phyloP scores from a whole-genome alignment of 2,797 vertebrate genomes.

The Glossophaga mutica region DNA sequence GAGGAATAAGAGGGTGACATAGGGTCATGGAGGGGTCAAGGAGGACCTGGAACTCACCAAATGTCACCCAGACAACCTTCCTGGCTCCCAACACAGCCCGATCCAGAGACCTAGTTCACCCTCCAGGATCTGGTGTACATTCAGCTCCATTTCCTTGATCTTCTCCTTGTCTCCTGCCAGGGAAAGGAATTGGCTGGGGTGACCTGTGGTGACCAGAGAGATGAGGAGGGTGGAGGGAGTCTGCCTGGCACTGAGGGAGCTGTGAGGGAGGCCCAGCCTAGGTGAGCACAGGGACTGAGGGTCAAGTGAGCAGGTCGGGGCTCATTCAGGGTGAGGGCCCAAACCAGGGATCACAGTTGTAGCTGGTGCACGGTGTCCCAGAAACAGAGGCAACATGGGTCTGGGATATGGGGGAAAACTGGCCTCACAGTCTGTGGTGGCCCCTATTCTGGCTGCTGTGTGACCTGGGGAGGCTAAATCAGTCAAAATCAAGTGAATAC shows the following conservation, averaged over 20 bases:
- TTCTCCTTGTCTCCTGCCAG: not conserved
- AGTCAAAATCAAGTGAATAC: not conserved
- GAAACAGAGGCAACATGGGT: fast-evolving
- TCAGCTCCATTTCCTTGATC: not conserved
- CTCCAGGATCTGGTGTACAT: not conserved
- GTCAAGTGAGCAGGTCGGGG: too few relatives aligned
- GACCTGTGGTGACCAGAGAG: not conserved
- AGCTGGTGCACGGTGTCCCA: not conserved
- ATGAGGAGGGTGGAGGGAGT: not conserved
- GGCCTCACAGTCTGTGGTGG: not conserved
- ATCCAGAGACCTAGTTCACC: not conserved
- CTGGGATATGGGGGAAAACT: not conserved
- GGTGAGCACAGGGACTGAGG: not conserved
- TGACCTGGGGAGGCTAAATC: not conserved
- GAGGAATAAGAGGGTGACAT: not conserved
- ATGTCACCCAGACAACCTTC: not conserved
- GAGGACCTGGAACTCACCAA: not conserved
- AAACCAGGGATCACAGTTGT: not conserved
- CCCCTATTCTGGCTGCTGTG: not conserved
- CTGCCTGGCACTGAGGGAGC: not conserved
- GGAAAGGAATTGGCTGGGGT: not conserved
- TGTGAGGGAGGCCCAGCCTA: not conserved
- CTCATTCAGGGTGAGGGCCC: not conserved
- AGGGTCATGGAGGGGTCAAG: too few relatives aligned
- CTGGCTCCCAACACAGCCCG: not conserved